These are phyloP conservation scores for Stenchaetothrips biformis DNA, from an alignment of 2,888 invertebrate species.

Conservation along the genomic window DNA sequence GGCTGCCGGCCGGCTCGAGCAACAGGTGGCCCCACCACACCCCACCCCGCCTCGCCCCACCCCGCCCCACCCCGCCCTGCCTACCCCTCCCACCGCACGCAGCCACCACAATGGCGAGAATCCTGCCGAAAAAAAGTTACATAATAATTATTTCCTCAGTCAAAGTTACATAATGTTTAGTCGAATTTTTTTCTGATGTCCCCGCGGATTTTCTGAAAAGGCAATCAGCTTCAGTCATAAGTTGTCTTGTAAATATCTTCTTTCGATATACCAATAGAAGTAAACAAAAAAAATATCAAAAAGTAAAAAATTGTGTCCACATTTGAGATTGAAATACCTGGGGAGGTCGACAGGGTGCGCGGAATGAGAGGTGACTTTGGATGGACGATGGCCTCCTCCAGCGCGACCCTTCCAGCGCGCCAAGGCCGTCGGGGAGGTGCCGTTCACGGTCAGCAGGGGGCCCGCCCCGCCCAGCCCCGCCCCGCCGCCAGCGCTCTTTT, in stretches of 20 bases:
- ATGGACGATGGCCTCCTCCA: background rate
- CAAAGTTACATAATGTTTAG: too few relatives aligned
- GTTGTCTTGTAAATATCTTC: too few relatives aligned
- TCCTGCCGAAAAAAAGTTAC: too few relatives aligned
- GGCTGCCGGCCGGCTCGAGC: background rate
- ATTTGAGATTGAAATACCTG: background rate
- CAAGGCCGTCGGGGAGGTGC: background rate
- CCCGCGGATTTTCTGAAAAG: too few relatives aligned
- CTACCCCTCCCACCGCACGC: constrained; percentile 24
- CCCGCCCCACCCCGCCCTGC: background rate
- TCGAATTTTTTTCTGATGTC: too few relatives aligned
- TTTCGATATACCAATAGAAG: too few relatives aligned
- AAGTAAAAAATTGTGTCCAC: too few relatives aligned
- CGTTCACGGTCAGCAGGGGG: constrained; percentile 5
- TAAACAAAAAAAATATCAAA: too few relatives aligned
- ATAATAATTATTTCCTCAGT: too few relatives aligned
- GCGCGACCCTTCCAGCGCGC: background rate
- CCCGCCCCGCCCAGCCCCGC: background rate
- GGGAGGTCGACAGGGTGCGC: background rate
- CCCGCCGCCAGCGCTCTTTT: constrained; percentile 1
- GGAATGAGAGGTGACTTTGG: background rate
- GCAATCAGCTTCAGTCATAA: too few relatives aligned
- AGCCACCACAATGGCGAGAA: background rate
- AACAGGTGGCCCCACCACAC: constrained; percentile 7
- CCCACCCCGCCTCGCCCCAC: background rate